Evolutionary conservation across 2,888 invertebrate species (phyloP).

Genomic region (Xestia rhomboidea): DNA sequence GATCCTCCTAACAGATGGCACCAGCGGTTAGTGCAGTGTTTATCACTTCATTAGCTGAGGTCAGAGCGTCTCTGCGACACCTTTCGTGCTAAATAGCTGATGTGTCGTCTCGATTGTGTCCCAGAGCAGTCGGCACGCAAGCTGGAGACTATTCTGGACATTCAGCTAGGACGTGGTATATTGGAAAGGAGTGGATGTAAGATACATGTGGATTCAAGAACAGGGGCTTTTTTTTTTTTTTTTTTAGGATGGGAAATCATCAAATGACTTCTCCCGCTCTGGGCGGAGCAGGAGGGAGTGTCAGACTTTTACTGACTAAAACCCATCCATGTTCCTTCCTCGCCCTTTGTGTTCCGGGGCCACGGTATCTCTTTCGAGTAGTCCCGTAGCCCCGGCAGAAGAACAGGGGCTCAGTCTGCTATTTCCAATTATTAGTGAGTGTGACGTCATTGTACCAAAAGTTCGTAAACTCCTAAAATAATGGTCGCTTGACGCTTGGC

Average conservation of each 20-base stretch:
- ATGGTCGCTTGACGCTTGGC: not conserved
- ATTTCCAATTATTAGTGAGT: too few relatives aligned
- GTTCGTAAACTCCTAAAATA: not conserved
- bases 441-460: too few relatives aligned
- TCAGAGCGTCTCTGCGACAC: slow-evolving; percentile 76
- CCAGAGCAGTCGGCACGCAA: slow-evolving; percentile 63
- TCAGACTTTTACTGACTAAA: too few relatives aligned
- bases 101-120: slow-evolving; percentile 80
- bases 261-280: too few relatives aligned
- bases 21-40: slow-evolving; percentile 62
- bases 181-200: not conserved
- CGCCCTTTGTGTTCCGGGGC: too few relatives aligned
- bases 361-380: too few relatives aligned
- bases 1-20: slow-evolving; percentile 64
- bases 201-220: not conserved
- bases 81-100: slow-evolving; percentile 84
- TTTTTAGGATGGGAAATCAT: too few relatives aligned
- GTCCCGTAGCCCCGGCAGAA: too few relatives aligned
- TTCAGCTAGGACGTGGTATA: not conserved
- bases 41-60: slow-evolving; percentile 70
- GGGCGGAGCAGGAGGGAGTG: too few relatives aligned
- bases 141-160: slow-evolving; percentile 43
- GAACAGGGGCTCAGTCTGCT: too few relatives aligned
- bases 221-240: too few relatives aligned
- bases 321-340: too few relatives aligned